Evolutionary conservation across 2,888 invertebrate species (phyloP), one percentile per base, ranked within the genome.

Genomic region (Papilio protenor): DNA sequence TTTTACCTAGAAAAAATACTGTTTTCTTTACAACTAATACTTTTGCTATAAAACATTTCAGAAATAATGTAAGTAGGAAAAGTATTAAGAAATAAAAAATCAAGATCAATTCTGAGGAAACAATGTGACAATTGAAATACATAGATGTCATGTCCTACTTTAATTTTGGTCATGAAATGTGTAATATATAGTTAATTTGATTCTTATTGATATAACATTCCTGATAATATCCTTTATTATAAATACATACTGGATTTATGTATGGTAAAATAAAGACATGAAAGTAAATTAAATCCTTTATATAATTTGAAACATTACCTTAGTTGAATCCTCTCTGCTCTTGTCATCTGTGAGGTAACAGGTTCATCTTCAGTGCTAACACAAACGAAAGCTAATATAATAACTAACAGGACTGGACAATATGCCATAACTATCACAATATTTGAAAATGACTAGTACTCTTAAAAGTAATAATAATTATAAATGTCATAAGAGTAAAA

Each of bases 321-420:
- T 83, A 97, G 92, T 81, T 94, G 93, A 77, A 95, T 92, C 81
- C 96, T 95, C 87, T 97, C 97, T 84, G 95, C 93, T 85, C 94
- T 95, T 55, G 96, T 95, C 96, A 97, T 97, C 81, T 91, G 88
- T 73, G 87, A 82, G 66, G 85, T 79, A 77, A 83, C 83, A 77
- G 86, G 82, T 77, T 93, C 92, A 82, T 93, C 93, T 82, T 94
- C 93, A 47, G 92, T 91, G 61, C 83, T 92, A 73, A 92, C 94
- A 85, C 90, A 91, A 87, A 92, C 90, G 85, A 92, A 90, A 81
- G 89, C 88, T 85, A 94, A 89, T 87, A 92, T 87, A 85, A 92
- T 88, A 84, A 94, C 86, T 88, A 93, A 85, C 83, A 93, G 84
- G 85, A 91, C 86, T 84, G 90, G 90, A 89, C 90, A 83, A 81